Base-by-base conservation (phyloP, 2,797 vertebrate genomes). In the Anguilla megastoma region DNA sequence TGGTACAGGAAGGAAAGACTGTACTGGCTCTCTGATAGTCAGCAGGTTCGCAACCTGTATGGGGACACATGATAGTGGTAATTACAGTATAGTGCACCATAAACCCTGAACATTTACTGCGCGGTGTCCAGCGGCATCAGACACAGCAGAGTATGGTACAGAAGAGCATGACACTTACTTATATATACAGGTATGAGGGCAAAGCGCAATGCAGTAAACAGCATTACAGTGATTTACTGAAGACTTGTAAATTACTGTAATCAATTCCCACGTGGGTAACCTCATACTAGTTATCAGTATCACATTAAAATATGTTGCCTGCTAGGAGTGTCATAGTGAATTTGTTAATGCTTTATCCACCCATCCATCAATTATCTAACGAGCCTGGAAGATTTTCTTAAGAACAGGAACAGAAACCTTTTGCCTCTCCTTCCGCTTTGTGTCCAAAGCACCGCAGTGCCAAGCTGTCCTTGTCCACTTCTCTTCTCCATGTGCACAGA, bases 341-440 rank as follows among this genome's bases (percentile, higher is more conserved):
- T 82, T 82, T 50, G 41, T 50, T n/a, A 24, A 24, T 76, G 21
- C 14, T 76, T 33, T 14, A 12, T 30, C 36, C 36, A 41, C 0
- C 36, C 36, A 41, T 41, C 36, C 36, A 41, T 41, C 36, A 41
- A 41, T 41, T 63, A n/a, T 30, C 33, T 52, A 36, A 21, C 54
- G 63, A 36, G 14, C 56, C 50, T 85, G 88, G 71, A 48, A 58
- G n/a, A 58, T 30, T 74, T 54, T 33, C 33, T 27, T 50, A 14
- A 60, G 86, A 85, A 54, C 52, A 87, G 87, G 88, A 90, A 87
- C 85, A 86, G 88, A 90, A 90, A 91, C 85, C 88, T n/a, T n/a
- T 24, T 54, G 2, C 27, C 52, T 84, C 27, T 21, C 83, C 48
- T 84, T 85, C n/a, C 27, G 4, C 83, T 84, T 84, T 24, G 6